Base-by-base conservation (phyloP, 2,888 invertebrate species). In the Nyleta sp. region DNA sequence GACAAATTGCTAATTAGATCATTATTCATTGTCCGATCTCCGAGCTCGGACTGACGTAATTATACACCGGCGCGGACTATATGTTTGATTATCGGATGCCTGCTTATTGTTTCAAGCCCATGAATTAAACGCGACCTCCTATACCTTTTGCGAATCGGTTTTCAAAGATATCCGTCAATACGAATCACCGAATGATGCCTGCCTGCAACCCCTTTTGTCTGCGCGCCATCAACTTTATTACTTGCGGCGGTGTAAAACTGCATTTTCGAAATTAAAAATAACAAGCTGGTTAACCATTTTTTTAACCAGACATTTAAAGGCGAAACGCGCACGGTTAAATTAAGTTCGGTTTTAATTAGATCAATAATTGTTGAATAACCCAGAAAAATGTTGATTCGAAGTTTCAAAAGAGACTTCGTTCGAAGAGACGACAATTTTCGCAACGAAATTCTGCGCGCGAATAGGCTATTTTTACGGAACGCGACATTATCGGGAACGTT, bases 381-480 rank as follows among this genome's bases (percentile, higher is more conserved):
- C n/a, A n/a, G n/a, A n/a, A 5, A 28, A 10, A 28, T 28, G 10
- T 10, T 10, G 28, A 28, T 28, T 28, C 13, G 38, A 38, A 13
- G n/a, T 4, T 38, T 38, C 13, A 11, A 38, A 1, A 38, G 5
- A 4, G 38, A 42, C 4, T 5, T 8, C 6, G 38, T 15, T 42
- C 6, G 42, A 42, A 17, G 10, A 42, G 17, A 42, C 17, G 42
- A 17, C 4, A 42, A 42, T 24, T 24, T 20, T 13, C 11, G 20
- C n/a, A 11, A 22, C 24, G 24, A 22, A 48, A 38, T 42, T 15
- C 42, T 17, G 42, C 17, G 2, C 42, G 17, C 38, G 31, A 57
- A 64, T 38, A 35, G 18, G 44, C 48, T 75, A 68, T 75, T 75
- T 75, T 75, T 62, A 59, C 24, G 20, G 13, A 50, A 18, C 17